phyloP scores from a whole-genome alignment of 2,113 vertebrate species.

The Rhodinocichla rosea region DNA sequence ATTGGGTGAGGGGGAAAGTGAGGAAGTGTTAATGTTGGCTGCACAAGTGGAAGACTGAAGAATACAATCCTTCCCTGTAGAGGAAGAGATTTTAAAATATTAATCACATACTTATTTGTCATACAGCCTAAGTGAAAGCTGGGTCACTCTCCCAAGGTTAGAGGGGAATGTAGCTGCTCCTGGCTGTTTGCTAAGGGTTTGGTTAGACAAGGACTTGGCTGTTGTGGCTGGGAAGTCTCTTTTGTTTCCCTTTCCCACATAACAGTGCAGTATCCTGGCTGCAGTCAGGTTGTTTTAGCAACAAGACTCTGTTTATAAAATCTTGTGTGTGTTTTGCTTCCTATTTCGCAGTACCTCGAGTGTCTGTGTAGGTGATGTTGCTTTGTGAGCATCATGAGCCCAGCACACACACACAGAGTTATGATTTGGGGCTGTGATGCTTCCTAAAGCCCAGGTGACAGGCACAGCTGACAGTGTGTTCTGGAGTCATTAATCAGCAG shows the following conservation, averaged over 20 bases:
- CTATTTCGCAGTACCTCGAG: neutral
- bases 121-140: neutral
- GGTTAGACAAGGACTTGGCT: neutral
- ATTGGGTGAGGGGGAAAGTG: neutral
- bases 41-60: neutral
- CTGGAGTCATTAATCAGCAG: neutral
- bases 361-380: neutral
- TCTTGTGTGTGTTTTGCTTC: neutral
- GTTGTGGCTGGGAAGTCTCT: neutral
- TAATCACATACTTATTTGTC: neutral
- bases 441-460: neutral
- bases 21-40: neutral
- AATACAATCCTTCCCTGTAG: neutral
- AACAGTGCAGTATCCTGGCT: neutral
- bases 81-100: neutral
- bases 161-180: neutral
- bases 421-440: neutral
- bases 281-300: neutral
- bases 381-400: neutral
- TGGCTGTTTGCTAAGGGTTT: neutral
- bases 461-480: neutral
- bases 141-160: neutral
- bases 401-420: neutral
- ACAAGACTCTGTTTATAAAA: neutral
- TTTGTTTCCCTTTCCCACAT: neutral